Base-by-base conservation (phyloP, 92 coral and sea anemone species). In the Parazoanthus atlanticus region DNA sequence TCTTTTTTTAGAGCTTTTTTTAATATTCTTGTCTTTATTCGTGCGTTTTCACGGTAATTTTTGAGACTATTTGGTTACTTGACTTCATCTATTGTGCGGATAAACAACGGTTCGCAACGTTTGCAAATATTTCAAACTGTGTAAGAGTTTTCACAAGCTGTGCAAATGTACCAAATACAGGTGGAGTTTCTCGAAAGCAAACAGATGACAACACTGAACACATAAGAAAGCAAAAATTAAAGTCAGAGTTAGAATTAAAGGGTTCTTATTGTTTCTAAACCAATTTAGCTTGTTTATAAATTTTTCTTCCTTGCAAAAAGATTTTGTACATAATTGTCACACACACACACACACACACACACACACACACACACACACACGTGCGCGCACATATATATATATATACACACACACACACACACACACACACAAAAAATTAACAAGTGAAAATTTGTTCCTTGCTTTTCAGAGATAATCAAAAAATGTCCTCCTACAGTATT, bases 131-230 rank as follows among this genome's bases (percentile, higher is more conserved):
- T 75, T 75, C 49, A 75, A 75, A 75, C 79, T 61, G 28, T 75
- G 52, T 11, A 36, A 75, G 79, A 75, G 49, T 17, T 75, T 36
- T 75, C 49, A 36, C 79, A 75, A 75, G 79, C 79, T 75, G 79
- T 75, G 52, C 26, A 38, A 75, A 75, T 32, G 5, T 6, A 25
- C 26, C 25, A 12, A 75, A 41, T 75, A 38, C 78, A 75, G 79
- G 79, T 38, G 79, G 3, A 16, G 79, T 74, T 34, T 30, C n/a
- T 21, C 78, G 12, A 74, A 74, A 74, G 21, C 3, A 74, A 74
- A 75, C 49, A 36, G 43, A 33, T 25, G 49, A 34, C 4, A 25
- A 36, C 49, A 36, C 28, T 75, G 5, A 75, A 75, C 43, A 36
- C 23, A 75, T 32, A 38, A 36, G 34, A 10, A 34, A 21, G n/a